phyloP scores from a whole-genome alignment of 2,113 vertebrate genomes.

The Ammodramus savannarum region DNA sequence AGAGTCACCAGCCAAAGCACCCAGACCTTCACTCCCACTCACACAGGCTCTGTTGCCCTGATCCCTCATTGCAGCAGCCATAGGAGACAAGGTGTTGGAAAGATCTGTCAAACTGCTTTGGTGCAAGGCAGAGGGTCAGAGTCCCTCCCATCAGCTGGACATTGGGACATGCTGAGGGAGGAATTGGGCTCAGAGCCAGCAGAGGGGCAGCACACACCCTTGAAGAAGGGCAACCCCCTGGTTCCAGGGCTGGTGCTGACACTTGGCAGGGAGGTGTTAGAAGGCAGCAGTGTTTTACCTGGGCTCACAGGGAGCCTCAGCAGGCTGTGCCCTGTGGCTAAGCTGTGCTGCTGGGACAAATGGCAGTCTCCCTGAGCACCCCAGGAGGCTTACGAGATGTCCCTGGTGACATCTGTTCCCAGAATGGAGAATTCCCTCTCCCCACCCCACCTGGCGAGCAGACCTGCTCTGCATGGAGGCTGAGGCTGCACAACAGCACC shows the following conservation, averaged over 20 bases:
- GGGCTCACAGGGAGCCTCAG: neutral
- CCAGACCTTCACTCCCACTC: neutral
- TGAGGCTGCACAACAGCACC: neutral
- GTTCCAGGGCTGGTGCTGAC: neutral
- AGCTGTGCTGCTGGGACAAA: neutral
- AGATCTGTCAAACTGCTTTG: neutral
- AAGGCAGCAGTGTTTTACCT: neutral
- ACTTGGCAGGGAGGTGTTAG: neutral
- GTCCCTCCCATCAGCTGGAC: neutral
- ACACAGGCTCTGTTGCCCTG: neutral
- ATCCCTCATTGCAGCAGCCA: neutral
- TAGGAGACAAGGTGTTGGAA: neutral
- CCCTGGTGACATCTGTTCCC: neutral
- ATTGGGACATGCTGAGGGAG: rapidly evolving
- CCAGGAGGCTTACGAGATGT: rapidly evolving
- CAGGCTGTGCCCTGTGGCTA: neutral
- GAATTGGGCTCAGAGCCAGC: neutral
- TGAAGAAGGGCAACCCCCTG: neutral
- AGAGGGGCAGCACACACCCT: neutral
- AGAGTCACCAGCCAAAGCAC: neutral
- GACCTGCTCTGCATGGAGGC: neutral
- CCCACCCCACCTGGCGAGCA: neutral
- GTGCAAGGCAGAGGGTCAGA: neutral
- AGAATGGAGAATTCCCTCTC: neutral
- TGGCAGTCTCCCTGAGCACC: neutral